Conservation (phyloP, 2,113 vertebrate genomes). For the Chaetura pelagica region DNA sequence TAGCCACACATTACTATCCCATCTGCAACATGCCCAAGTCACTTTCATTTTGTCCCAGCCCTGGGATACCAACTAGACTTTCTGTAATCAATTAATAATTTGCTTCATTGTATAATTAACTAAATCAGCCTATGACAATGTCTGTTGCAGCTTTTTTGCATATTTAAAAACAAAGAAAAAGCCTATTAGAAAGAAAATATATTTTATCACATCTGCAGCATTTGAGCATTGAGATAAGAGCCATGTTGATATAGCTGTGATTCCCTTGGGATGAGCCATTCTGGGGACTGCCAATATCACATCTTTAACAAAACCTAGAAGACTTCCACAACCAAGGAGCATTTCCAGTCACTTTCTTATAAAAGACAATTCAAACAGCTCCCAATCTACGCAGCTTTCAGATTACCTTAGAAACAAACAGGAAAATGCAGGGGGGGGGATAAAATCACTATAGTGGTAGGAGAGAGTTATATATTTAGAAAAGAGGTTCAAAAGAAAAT, state of each 20-base stretch:
- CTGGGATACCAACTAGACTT: neutral
- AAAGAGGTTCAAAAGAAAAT: neutral
- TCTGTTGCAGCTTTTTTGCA: neutral
- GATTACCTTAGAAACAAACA: neutral
- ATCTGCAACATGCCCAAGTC: neutral
- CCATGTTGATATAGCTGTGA: neutral
- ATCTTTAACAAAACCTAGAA: constrained; percentile 11
- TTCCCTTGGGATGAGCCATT: neutral
- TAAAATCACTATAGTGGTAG: accelerated
- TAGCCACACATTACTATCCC: neutral
- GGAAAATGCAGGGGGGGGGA: neutral
- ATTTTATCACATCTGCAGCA: neutral
- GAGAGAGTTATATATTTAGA: neutral
- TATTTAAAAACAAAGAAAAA: neutral
- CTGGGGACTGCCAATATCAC: neutral
- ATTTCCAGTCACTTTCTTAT: neutral
- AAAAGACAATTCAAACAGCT: neutral
- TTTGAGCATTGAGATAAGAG: neutral
- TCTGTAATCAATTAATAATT: neutral
- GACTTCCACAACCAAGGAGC: neutral
- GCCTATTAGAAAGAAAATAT: neutral
- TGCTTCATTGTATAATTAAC: neutral
- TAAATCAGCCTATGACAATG: neutral
- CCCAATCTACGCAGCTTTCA: neutral
- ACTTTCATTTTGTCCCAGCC: neutral